Conservation (phyloP, 2,888 invertebrate genomes). For the Morpho deidamia region DNA sequence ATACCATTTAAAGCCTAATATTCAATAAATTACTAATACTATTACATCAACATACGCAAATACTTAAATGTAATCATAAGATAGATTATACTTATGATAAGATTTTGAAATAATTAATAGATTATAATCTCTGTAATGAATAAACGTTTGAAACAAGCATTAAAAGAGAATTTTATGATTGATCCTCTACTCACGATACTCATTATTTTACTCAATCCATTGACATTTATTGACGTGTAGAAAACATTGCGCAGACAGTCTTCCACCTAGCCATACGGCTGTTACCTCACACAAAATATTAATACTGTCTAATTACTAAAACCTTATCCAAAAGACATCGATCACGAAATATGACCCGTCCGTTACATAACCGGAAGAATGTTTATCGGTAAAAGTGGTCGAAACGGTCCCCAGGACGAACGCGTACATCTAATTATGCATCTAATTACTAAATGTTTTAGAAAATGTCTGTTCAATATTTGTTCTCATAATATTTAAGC, state of each 20-base stretch:
- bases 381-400: slow-evolving; percentile 48
- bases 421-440: not conserved
- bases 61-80: not conserved
- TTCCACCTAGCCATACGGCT: slow-evolving; percentile 26
- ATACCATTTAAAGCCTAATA: no score
- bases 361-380: slow-evolving; percentile 47
- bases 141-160: slow-evolving; percentile 5
- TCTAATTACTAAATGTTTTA: no score
- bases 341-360: slow-evolving; percentile 60
- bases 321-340: slow-evolving; percentile 65
- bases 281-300: slow-evolving; percentile 57
- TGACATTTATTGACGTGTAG: slow-evolving; percentile 29
- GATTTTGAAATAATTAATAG: slow-evolving; percentile 7
- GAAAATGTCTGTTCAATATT: no score
- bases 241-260: slow-evolving; percentile 30
- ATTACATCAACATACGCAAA: not conserved
- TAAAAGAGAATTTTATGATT: slow-evolving; percentile 10
- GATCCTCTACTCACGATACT: slow-evolving; percentile 16
- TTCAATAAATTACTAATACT: no score
- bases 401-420: slow-evolving; percentile 35
- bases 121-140: slow-evolving; percentile 3
- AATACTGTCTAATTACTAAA: slow-evolving; percentile 69
- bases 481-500: no score
- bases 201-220: slow-evolving; percentile 29
- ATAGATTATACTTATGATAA: not conserved